Evolutionary conservation across 1,140 invertebrate genomes (phyloP).

Genomic region (Ridgeia piscesae): DNA sequence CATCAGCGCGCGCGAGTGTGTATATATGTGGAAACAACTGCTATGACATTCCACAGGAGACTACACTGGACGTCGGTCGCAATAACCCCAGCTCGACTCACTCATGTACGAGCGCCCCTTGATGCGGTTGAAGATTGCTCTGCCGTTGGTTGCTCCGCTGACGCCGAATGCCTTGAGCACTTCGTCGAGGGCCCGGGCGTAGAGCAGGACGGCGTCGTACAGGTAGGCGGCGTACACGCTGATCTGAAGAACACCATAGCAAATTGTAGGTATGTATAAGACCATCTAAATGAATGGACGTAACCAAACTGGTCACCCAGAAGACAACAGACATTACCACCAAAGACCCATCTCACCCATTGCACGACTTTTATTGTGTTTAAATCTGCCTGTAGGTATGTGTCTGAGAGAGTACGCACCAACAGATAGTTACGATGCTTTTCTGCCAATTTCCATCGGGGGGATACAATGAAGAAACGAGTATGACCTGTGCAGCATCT

Average conservation of each 20-base stretch:
- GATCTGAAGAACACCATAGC: slow-evolving; percentile 65
- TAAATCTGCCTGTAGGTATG: no score
- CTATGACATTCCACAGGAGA: no score
- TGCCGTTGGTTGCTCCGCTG: slow-evolving; percentile 61
- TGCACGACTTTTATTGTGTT: no score
- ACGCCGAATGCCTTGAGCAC: slow-evolving; percentile 67
- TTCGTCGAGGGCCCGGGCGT: slow-evolving; percentile 80
- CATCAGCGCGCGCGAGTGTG: neutral
- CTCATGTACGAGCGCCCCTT: slow-evolving; percentile 69
- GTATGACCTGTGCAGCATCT: no score
- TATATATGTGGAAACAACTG: neutral
- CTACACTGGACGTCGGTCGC: no score
- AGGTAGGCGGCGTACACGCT: slow-evolving; percentile 93
- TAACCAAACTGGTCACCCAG: no score
- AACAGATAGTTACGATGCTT: no score
- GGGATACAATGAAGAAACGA: no score
- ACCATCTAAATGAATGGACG: neutral
- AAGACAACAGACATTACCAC: no score
- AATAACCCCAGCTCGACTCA: slow-evolving; percentile 59
- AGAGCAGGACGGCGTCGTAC: slow-evolving; percentile 92
- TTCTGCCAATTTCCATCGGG: no score
- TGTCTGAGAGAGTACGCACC: no score
- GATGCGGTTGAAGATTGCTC: slow-evolving; percentile 68
- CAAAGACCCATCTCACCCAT: no score
- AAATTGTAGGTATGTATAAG: neutral